Base-by-base conservation (phyloP, 2,888 invertebrate genomes). In the Lepeophtheirus nordmannii region DNA sequence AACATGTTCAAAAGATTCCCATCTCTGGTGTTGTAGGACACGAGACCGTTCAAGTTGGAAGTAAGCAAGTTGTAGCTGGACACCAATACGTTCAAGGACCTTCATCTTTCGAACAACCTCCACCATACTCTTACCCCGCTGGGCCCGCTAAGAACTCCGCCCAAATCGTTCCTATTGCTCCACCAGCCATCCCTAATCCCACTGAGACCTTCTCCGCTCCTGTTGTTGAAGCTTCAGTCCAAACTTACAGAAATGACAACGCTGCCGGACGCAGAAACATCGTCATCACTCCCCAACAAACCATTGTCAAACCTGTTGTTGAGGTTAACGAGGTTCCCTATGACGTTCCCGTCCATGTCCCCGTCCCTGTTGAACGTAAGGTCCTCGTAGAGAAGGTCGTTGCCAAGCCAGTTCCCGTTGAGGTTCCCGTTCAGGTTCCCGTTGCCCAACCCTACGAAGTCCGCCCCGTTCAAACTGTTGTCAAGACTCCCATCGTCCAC, bases 151-250 rank as follows among this genome's bases (percentile, higher is more conserved):
- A 46, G 53, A 46, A 17, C 53, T 46, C 53, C 8, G 53, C 53
- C 8, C 5, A 46, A 8, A 46, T 8, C 53, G 8, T 46, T 17
- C 53, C 53, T 3, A 1, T 46, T 14, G 53, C 53, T 46, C 53
- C 53, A 5, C 53, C 53, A 46, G 53, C 53, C 2, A 46, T 46
- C 53, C 53, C 53, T 17, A 8, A 2, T 17, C 53, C 53, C 17
- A 46, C 53, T 17, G n/a, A 46, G 53, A 46, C 53, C 53, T 46
- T 46, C 53, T 46, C 53, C 53, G 53, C 53, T 17, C 53, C 53
- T 8, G 53, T 17, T 17, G 17, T 46, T 17, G 53, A 14, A 5
- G 53, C n/a, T n/a, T 46, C 53, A 14, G 53, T 46, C 17, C 53
- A 46, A 17, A 46, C 53, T 17, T 46, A 46, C 53, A 14, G 53